These are phyloP conservation scores for Stratiomys singularior DNA, from an alignment of 2,888 invertebrate species.

Conservation along the genomic window DNA sequence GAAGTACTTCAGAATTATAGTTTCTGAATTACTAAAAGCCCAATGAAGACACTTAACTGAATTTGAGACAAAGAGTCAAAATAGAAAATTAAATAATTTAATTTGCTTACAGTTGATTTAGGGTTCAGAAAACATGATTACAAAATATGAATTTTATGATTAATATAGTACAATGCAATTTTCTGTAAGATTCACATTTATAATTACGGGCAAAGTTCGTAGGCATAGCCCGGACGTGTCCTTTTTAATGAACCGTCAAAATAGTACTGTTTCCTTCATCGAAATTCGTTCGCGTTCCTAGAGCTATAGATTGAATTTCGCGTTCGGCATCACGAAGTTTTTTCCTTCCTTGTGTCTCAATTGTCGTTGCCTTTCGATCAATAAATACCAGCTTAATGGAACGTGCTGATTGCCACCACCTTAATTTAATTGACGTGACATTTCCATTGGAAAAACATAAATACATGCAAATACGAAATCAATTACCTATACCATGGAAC, in stretches of 20 bases:
- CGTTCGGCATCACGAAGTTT: slow-evolving; percentile 15
- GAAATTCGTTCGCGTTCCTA: neutral
- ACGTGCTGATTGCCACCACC: slow-evolving; percentile 43
- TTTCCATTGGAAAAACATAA: neutral
- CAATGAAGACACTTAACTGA: too few species aligned
- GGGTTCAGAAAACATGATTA: too few species aligned
- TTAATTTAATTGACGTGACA: slow-evolving; percentile 5
- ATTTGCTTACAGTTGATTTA: too few species aligned
- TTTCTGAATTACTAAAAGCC: too few species aligned
- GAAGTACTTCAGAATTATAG: too few species aligned
- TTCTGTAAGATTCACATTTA: too few species aligned
- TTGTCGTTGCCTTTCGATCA: neutral
- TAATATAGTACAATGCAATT: too few species aligned
- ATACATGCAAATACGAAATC: neutral
- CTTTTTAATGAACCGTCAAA: slow-evolving; percentile 21
- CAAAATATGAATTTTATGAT: too few species aligned
- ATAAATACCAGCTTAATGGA: slow-evolving; percentile 24
- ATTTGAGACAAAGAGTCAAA: too few species aligned
- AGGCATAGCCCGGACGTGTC: neutral
- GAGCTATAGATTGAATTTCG: slow-evolving; percentile 18
- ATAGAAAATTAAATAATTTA: too few species aligned
- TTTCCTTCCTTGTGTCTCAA: neutral
- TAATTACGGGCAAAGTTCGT: too few species aligned
- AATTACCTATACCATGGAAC: slow-evolving; percentile 44
- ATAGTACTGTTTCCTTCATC: slow-evolving; percentile 18